phyloP scores from a whole-genome alignment of 2,113 vertebrate genomes.

The Coreoperca whiteheadi region DNA sequence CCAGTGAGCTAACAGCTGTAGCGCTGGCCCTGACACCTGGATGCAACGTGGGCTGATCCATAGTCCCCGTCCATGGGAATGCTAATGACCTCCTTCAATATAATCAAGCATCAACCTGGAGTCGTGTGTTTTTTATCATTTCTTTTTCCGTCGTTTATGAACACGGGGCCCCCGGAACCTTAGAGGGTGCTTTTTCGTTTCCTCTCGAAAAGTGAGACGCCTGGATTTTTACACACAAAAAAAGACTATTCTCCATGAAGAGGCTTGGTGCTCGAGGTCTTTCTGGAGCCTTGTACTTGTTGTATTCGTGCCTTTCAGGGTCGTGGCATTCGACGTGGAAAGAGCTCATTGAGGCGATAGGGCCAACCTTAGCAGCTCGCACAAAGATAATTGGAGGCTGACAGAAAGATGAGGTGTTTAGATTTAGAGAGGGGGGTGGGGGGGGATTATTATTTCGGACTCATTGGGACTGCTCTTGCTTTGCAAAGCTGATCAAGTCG shows the following conservation, averaged over 20 bases:
- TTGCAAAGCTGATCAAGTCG: conserved; percentile 36
- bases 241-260: conserved; percentile 41
- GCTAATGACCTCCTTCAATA: conserved; percentile 62
- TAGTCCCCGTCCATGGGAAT: conserved; percentile 56
- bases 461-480: conserved; percentile 5
- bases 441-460: neutral
- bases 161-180: neutral
- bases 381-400: conserved; percentile 45
- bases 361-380: conserved; percentile 37
- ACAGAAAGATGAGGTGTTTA: conserved; percentile 30
- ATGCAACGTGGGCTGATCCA: conserved; percentile 54
- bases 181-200: conserved; percentile 2
- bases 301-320: conserved; percentile 22
- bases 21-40: conserved; percentile 67
- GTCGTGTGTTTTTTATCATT: conserved; percentile 19
- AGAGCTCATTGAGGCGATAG: conserved; percentile 37
- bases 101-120: conserved; percentile 13
- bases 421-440: neutral
- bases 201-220: conserved; percentile 23
- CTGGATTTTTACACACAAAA: conserved; percentile 37
- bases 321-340: conserved; percentile 11
- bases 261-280: neutral
- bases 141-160: conserved; percentile 42
- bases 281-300: neutral
- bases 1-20: conserved; percentile 59